Evolutionary conservation across 2,113 vertebrate species (phyloP), one percentile per base, ranked within the genome.

Genomic region (Microtus richardsoni): DNA sequence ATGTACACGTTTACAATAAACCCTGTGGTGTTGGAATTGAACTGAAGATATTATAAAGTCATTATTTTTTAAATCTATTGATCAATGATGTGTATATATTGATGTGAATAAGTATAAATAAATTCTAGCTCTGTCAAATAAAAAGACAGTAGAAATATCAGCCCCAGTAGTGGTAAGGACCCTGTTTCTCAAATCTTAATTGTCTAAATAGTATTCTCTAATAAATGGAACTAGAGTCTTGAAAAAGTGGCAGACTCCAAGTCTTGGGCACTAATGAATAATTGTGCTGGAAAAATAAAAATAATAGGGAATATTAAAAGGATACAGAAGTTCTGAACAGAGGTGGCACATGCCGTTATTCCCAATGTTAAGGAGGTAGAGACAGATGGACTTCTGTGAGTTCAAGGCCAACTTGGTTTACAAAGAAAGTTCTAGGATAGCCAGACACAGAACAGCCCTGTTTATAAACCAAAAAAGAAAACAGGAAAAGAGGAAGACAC

Each of bases 1-100:
- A 93, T 62, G 95, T 71, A 94, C 77, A 14, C 60, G 64, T 49
- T 91, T 90, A 2, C 47, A 91, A 26, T 24, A 28, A 84, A 62
- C 47, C 2, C 5, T 66, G n/a, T 75, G 17, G 9, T 14, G 9
- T 14, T 84, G 41, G 14, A 71, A 85, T 62, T 62, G 26, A 93
- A 79, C 30, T 89, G 52, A 44, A 77, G 6, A 11, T 71, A 36
- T 44, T 36, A 44, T 60, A 71, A 62, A 12, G 62, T 62, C 52
- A 64, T 71, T 70, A 33, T 22, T 90, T 64, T 39, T 9, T 39
- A 78, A 73, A 73, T 10, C 19, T 36, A 36, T 66, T 75, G 21
- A 28, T 84, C 2, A 36, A 24, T 86, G 17, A 41, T 13, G 28
- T 16, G 24, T 54, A 74, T 14, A 44, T 74, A 44, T 33, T 41